Evolutionary conservation across 2,797 vertebrate genomes (phyloP), one percentile per base, ranked within the genome.

Genomic region (Buceros bicornis): DNA sequence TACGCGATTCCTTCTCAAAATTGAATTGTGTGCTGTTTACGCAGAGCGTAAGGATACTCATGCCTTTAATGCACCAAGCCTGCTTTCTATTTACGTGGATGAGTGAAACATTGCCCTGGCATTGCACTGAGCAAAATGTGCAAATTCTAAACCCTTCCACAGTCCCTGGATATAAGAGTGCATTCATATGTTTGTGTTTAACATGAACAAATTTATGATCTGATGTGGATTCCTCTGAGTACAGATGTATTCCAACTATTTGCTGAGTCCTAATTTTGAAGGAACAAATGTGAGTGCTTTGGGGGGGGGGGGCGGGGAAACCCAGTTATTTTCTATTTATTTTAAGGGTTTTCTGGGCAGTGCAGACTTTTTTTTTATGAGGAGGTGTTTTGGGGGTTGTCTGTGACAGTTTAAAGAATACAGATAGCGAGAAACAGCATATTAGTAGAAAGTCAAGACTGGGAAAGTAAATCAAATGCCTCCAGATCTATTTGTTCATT

Each of bases 171-270:
- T 89, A 43, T 90, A 89, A 82, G 83, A 97, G 26, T 80, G 71
- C 95, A 77, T 97, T 97, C 97, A 97, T 97, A 92, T 97, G 97
- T 97, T 97, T 96, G 92, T 61, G 61, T 95, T 97, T 97, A 97
- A 96, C 95, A 80, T 92, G 96, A 97, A 96, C 92, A 97, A 97
- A 97, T 97, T 96, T 97, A 97, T 96, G 97, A 97, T 90, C 97
- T 97, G 97, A 95, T 95, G 95, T 92, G 93, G 87, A 97, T 97
- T 97, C 96, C 96, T 97, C 84, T 87, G 96, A 97, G 96, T 91
- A 95, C 83, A 96, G 81, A 96, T 94, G 86, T 95, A 97, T 96
- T 96, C 94, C 95, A 97, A 85, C 87, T 96, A 96, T 97, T 97
- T 95, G 95, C 95, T 96, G 95, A 96, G 89, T 94, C 92, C 87